Evolutionary conservation across 2,888 invertebrate genomes (phyloP).

Genomic region (Pardosa pseudoannulata): DNA sequence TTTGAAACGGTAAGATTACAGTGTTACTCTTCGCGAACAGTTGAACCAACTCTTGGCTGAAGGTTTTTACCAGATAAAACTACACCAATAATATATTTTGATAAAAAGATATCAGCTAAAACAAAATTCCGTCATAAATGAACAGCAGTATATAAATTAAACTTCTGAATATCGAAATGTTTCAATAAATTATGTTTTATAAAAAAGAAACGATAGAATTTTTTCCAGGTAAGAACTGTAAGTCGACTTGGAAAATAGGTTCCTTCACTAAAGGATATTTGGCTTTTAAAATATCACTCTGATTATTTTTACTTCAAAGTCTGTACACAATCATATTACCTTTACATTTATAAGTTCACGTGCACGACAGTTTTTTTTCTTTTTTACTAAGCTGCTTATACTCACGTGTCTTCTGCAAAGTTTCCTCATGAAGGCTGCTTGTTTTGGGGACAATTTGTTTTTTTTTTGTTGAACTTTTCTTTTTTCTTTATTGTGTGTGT

Average conservation of each 20-base stretch:
- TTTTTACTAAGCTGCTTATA: background rate
- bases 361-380: background rate
- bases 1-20: background rate
- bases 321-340: background rate
- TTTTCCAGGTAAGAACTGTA: conserved; percentile 1
- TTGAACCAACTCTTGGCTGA: background rate
- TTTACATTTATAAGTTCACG: background rate
- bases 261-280: background rate
- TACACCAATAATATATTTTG: background rate
- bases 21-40: background rate
- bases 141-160: background rate
- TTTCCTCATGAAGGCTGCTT: too few species aligned
- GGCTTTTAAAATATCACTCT: background rate
- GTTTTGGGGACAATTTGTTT: background rate
- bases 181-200: background rate
- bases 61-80: background rate
- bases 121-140: background rate
- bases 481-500: background rate
- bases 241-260: background rate
- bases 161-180: background rate
- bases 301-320: background rate
- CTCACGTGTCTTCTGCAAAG: background rate
- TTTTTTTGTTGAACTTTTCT: background rate
- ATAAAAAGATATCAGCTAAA: background rate
- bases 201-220: background rate